These are phyloP conservation scores for Calephelis virginiensis DNA, from an alignment of 1,140 invertebrate genomes.

Conservation along the genomic window DNA sequence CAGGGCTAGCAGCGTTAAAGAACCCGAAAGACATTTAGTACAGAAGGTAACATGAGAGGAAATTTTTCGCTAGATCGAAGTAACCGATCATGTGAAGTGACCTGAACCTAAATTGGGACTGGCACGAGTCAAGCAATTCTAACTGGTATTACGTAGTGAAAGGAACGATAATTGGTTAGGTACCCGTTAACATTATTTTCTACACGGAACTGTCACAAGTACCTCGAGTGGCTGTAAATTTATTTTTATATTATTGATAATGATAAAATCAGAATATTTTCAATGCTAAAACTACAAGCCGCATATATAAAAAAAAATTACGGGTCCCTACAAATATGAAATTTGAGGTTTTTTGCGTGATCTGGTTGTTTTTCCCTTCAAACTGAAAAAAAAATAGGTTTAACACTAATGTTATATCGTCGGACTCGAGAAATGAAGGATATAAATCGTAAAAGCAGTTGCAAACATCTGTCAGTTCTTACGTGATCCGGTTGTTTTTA, in stretches of 20 bases:
- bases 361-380: no score
- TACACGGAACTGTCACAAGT: background rate
- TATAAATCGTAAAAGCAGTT: no score
- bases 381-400: no score
- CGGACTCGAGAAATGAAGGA: no score
- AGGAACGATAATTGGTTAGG: background rate
- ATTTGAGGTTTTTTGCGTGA: no score
- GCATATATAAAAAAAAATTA: no score
- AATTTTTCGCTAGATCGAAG: constrained; percentile 16
- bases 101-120: constrained; percentile 1
- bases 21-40: constrained; percentile 14
- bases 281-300: no score
- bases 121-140: background rate
- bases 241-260: background rate
- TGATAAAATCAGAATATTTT: background rate
- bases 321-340: no score
- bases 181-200: background rate
- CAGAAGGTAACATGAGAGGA: constrained; percentile 10
- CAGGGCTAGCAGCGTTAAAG: constrained; percentile 10
- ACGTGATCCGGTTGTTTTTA: no score
- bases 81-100: constrained; percentile 10
- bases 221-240: background rate
- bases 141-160: background rate
- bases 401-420: no score
- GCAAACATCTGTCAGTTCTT: no score